Conservation (phyloP, 2,888 invertebrate species). For the Tachina fera region DNA sequence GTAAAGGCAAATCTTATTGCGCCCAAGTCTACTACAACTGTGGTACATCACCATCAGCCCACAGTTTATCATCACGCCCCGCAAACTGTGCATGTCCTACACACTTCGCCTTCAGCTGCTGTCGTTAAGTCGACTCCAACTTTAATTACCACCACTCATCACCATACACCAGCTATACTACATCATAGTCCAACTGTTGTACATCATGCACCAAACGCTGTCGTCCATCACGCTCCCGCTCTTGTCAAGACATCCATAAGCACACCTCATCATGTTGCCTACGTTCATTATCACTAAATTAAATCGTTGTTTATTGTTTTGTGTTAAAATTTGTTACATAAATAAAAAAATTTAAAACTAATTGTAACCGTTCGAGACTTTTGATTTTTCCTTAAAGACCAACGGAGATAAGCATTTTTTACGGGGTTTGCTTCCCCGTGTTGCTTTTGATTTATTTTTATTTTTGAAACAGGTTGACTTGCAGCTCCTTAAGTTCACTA, state of each 20-base stretch:
- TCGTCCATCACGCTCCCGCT: constrained; percentile 73
- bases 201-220: constrained; percentile 48
- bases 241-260: constrained; percentile 75
- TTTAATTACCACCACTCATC: constrained; percentile 72
- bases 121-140: constrained; percentile 71
- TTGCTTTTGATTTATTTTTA: no score
- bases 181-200: constrained; percentile 60
- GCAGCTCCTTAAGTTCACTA: no score
- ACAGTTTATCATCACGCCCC: constrained; percentile 71
- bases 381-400: not conserved
- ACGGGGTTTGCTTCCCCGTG: no score
- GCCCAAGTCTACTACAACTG: constrained; percentile 67
- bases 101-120: constrained; percentile 71
- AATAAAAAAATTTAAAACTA: constrained; percentile 46
- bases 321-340: constrained; percentile 23
- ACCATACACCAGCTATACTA: constrained; percentile 72
- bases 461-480: no score
- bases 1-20: constrained; percentile 38
- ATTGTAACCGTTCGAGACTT: not conserved
- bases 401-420: not conserved
- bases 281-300: constrained; percentile 75
- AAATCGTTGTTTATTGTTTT: constrained; percentile 28
- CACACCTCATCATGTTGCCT: constrained; percentile 76
- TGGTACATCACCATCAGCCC: constrained; percentile 76
- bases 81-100: constrained; percentile 71